Percentiles rank a stretch among this genome's conserved stretches.
These are phyloP conservation scores for Eurystomus glaucurus DNA, from an alignment of 2,797 vertebrate genomes.

Conservation along the genomic window DNA sequence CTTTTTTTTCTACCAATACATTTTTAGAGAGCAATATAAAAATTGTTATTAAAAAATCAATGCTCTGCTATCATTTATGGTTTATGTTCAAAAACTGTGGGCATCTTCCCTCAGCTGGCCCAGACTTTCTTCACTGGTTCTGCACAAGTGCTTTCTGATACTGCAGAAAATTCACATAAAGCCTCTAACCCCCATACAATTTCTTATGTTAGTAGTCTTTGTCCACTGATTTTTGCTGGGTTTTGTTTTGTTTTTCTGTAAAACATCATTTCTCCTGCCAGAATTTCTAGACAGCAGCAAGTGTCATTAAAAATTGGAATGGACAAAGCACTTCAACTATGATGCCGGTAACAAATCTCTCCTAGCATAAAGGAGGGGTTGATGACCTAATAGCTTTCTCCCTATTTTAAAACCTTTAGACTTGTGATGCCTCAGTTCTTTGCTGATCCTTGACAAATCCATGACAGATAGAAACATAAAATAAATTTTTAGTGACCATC, in stretches of 20 bases:
- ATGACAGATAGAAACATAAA: background rate
- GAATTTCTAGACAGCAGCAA: background rate
- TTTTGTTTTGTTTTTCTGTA: background rate
- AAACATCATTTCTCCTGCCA: background rate
- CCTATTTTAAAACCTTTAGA: background rate
- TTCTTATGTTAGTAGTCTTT: background rate
- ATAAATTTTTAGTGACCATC: background rate
- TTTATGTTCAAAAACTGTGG: background rate
- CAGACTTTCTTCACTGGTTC: background rate
- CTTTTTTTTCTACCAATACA: background rate
- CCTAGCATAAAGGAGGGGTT: background rate
- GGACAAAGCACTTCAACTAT: background rate
- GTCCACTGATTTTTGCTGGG: background rate
- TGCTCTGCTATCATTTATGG: background rate
- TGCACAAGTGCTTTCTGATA: background rate
- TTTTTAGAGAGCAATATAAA: conserved; percentile 42
- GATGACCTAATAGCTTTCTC: background rate
- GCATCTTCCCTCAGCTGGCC: background rate
- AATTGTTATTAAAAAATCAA: conserved; percentile 51
- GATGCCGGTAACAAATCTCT: background rate
- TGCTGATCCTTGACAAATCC: background rate
- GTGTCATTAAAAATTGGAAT: conserved; percentile 8
- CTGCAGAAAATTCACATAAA: background rate
- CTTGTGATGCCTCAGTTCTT: background rate
- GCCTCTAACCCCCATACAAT: background rate